phyloP scores from a whole-genome alignment of 2,113 vertebrate genomes.

The Nasalis larvatus region DNA sequence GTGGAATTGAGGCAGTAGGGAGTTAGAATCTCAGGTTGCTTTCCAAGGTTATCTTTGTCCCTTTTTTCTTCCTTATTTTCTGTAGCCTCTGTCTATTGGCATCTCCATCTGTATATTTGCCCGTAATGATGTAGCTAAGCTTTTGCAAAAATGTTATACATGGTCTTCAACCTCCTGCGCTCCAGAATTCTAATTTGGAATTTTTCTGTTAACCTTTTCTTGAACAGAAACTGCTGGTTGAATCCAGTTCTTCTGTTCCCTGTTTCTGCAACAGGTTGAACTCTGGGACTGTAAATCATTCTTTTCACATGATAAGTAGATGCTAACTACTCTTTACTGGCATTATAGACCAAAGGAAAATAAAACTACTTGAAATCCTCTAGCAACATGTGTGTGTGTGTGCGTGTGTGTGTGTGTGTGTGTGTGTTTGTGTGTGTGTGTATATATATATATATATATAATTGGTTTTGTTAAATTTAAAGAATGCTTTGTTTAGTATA shows the following conservation, averaged over 20 bases:
- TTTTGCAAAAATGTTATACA: background rate
- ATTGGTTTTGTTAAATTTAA: constrained; percentile 19
- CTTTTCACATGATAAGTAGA: background rate
- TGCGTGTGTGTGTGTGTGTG: no score
- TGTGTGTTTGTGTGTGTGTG: no score
- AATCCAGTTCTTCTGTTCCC: background rate
- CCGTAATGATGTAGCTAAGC: background rate
- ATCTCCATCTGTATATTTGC: background rate
- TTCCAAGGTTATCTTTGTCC: background rate
- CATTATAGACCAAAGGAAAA: background rate
- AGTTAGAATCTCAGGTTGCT: background rate
- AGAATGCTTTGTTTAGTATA: background rate
- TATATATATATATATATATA: no score
- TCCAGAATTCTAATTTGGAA: background rate
- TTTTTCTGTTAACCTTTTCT: background rate
- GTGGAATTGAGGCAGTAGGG: background rate
- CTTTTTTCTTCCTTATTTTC: background rate
- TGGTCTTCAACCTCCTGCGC: background rate
- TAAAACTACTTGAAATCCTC: background rate
- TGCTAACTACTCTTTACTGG: background rate
- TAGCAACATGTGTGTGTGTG: background rate
- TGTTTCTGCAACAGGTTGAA: background rate
- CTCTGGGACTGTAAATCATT: background rate
- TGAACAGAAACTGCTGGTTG: background rate
- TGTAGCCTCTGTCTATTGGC: background rate